A percentile compares a stretch with the other conserved stretches of the same genome.
These are phyloP conservation scores for Desmodus rotundus DNA, from an alignment of 2,113 vertebrate species.

Conservation along the genomic window DNA sequence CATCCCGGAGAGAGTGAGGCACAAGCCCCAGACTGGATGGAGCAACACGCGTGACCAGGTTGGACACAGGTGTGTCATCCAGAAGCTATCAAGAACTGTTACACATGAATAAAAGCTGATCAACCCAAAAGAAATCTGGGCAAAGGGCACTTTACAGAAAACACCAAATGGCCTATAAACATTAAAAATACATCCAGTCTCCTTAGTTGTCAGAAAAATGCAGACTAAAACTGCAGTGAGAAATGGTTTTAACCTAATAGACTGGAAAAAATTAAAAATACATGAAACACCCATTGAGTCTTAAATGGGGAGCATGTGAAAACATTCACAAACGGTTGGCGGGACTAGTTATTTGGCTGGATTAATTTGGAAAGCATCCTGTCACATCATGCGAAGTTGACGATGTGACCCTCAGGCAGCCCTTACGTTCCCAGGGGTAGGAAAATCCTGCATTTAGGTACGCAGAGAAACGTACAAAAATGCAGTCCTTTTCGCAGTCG, in stretches of 20 bases:
- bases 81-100: not conserved
- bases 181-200: not conserved
- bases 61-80: not conserved
- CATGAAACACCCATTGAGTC: not conserved
- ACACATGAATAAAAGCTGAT: not conserved
- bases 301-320: not conserved
- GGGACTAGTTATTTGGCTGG: not conserved
- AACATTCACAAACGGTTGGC: not conserved
- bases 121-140: not conserved
- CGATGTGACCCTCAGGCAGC: not conserved
- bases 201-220: not conserved
- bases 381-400: not conserved
- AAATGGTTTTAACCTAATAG: not conserved
- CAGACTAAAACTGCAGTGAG: not conserved
- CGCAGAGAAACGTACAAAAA: not conserved
- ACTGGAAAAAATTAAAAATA: not conserved
- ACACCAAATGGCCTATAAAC: not conserved
- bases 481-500: too few species aligned
- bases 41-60: not conserved
- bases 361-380: not conserved
- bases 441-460: not conserved
- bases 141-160: not conserved
- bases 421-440: not conserved
- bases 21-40: not conserved
- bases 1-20: not conserved